phyloP scores from a whole-genome alignment of 1,140 invertebrate species.

The Zaprionus kolodkinae region DNA sequence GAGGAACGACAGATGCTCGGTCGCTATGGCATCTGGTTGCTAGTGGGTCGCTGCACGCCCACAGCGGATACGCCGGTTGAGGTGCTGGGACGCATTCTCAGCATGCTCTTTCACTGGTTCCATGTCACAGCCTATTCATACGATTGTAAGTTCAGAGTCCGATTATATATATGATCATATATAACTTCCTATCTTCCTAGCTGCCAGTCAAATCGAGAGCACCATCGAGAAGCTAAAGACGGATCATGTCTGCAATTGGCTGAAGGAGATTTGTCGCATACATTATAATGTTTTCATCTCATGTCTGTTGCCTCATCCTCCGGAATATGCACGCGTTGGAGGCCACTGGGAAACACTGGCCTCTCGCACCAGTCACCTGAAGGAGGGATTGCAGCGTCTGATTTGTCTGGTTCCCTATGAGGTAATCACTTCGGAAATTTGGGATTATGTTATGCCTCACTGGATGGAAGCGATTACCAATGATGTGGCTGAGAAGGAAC shows the following conservation, averaged over 20 bases:
- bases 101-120: constrained; percentile 99
- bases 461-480: constrained; percentile 99
- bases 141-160: constrained; percentile 90
- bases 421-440: constrained; percentile 97
- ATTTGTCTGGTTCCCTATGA: constrained; percentile 99
- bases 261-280: constrained; percentile 92
- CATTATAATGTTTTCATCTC: constrained; percentile 94
- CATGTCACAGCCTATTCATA: constrained; percentile 98
- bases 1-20: constrained; percentile 96
- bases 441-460: constrained; percentile 98
- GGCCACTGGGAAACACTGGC: constrained; percentile 97
- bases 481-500: constrained; percentile 96
- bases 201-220: constrained; percentile 90
- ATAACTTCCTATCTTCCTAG: constrained; percentile 24
- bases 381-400: constrained; percentile 95
- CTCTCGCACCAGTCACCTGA: constrained; percentile 95
- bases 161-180: not conserved
- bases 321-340: constrained; percentile 89
- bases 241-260: constrained; percentile 96
- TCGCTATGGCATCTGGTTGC: constrained; percentile 97
- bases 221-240: constrained; percentile 96
- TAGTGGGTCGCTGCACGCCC: constrained; percentile 96
- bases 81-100: constrained; percentile 95
- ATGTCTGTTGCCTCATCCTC: constrained; percentile 92
- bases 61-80: constrained; percentile 93